Evolutionary conservation across 2,797 vertebrate species (phyloP), one percentile per base, ranked within the genome.

Genomic region (Carcharodon carcharias): DNA sequence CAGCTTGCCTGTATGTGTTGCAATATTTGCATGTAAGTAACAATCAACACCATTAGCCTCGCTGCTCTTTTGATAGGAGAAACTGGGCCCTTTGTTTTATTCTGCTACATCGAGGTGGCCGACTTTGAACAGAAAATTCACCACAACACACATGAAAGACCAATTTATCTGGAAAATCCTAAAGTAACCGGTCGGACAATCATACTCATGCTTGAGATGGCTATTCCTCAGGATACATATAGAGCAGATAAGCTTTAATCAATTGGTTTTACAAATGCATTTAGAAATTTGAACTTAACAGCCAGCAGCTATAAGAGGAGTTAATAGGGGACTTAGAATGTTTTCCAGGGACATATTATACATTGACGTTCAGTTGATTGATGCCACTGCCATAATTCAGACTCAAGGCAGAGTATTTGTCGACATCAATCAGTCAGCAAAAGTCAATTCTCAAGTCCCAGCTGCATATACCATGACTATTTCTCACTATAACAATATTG

Each of bases 311-410:
- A n/a, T 23, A 67, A 67, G 91, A 93, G 21, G 63, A 67, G n/a
- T 93, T 67, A 93, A 93, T 93, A 67, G 21, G 23, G 23, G n/a
- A 93, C 65, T 65, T 67, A 67, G 63, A 93, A 67, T 67, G 61
- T 93, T 67, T 93, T 93, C 61, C n/a, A 65, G n/a, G 63, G n/a
- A 67, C 63, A 93, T 65, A 45, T 93, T 26, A 93, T 65, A 91
- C 56, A 45, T 93, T 93, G 91, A 93, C 45, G 35, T 12, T n/a
- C 1, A 67, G 50, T n/a, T 65, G 91, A 93, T 67, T 67, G 63
- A 93, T 63, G 58, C 61, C 65, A n/a, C 89, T 35, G 35, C 35
- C 58, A 21, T 67, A 67, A 65, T n/a, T 93, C 61, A 93, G 40
- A 67, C 61, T 93, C 61, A 23, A 18, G 91, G 45, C 91, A 65